Percentiles rank a stretch among this genome's conserved stretches.
These are phyloP conservation scores for Belonocnema kinseyi DNA, from an alignment of 1,140 invertebrate genomes.

Conservation along the genomic window DNA sequence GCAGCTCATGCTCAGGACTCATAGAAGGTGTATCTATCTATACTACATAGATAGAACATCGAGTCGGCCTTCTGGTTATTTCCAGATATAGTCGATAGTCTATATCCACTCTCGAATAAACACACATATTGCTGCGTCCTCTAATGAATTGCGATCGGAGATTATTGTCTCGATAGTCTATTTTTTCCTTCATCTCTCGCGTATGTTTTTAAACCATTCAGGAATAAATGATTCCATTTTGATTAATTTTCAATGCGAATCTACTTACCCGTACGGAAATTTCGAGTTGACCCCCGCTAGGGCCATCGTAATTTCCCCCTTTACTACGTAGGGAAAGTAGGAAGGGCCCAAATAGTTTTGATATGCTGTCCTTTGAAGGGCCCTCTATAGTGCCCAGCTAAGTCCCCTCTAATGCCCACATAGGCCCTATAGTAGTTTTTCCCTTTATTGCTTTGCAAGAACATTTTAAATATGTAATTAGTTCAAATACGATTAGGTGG, in stretches of 20 bases:
- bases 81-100: not conserved
- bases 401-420: too few species aligned
- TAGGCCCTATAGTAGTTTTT: too few species aligned
- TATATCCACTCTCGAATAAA: constrained; percentile 8
- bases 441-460: too few species aligned
- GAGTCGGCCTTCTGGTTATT: too few species aligned
- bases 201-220: not conserved
- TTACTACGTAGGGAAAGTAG: too few species aligned
- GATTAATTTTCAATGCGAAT: not conserved
- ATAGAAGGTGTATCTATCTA: not conserved
- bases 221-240: not conserved
- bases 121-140: constrained; percentile 10
- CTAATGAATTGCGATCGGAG: constrained; percentile 10
- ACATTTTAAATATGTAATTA: too few species aligned
- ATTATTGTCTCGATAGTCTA: not conserved
- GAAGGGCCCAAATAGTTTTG: too few species aligned
- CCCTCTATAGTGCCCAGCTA: too few species aligned
- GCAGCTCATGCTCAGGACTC: not conserved
- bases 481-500: not conserved
- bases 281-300: too few species aligned
- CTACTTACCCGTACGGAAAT: not conserved
- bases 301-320: too few species aligned
- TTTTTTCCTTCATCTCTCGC: not conserved
- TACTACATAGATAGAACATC: not conserved
- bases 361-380: too few species aligned